These are phyloP conservation scores for Porites rus DNA, from an alignment of 92 coral and sea anemone species.

Conservation along the genomic window DNA sequence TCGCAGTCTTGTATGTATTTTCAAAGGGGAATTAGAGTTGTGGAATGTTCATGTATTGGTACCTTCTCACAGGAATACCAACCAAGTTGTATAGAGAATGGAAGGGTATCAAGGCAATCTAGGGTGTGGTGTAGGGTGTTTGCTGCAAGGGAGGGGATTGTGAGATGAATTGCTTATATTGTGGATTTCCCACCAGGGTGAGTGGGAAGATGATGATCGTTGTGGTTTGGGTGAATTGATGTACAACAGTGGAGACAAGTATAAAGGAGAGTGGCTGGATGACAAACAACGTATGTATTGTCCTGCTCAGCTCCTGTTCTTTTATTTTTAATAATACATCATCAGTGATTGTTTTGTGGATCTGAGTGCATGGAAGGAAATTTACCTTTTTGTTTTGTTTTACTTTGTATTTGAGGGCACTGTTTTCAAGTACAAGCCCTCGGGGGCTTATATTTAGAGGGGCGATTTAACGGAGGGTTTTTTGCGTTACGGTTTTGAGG, in stretches of 20 bases:
- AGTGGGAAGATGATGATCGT: conserved; percentile 95
- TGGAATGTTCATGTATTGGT: too few species aligned
- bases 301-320: too few species aligned
- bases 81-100: too few species aligned
- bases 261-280: conserved; percentile 94
- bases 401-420: too few species aligned
- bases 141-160: background rate
- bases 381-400: too few species aligned
- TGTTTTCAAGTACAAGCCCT: too few species aligned
- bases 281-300: conserved; percentile 88
- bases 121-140: background rate
- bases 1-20: too few species aligned
- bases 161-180: background rate
- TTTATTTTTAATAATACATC: background rate
- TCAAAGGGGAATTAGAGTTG: too few species aligned
- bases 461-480: too few species aligned
- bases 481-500: too few species aligned
- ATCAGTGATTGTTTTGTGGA: background rate
- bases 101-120: background rate
- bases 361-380: background rate
- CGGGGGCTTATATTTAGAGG: too few species aligned
- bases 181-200: conserved; percentile 58
- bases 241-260: conserved; percentile 95
- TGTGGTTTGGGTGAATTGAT: conserved; percentile 90
- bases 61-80: too few species aligned